These are phyloP conservation scores for Chrysocyon brachyurus DNA, from an alignment of 2,797 vertebrate species.

Conservation along the genomic window DNA sequence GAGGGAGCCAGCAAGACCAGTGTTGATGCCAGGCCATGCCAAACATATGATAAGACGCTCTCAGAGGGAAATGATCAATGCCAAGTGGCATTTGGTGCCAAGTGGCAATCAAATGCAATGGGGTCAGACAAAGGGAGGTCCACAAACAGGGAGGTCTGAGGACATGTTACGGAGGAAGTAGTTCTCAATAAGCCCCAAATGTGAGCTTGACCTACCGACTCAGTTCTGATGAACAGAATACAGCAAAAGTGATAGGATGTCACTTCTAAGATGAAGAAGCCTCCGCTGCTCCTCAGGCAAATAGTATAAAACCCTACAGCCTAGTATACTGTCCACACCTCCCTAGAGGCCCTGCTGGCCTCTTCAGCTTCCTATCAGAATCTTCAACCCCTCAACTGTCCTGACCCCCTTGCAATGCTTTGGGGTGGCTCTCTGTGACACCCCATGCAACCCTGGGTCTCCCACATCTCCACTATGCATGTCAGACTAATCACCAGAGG, in stretches of 20 bases:
- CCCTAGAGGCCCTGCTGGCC: neutral
- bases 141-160: neutral
- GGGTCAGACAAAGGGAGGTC: neutral
- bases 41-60: rapidly evolving
- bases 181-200: rapidly evolving
- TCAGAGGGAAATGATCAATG: no score
- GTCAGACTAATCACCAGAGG: neutral
- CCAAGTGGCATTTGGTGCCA: neutral
- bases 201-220: neutral
- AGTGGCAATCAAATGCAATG: neutral
- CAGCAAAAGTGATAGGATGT: neutral
- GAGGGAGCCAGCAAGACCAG: neutral
- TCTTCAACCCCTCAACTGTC: neutral
- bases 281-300: rapidly evolving
- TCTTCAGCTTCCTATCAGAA: neutral
- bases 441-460: neutral
- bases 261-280: neutral
- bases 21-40: rapidly evolving
- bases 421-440: conserved; percentile 51
- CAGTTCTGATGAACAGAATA: neutral
- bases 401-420: neutral
- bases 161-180: neutral
- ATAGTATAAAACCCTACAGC: neutral
- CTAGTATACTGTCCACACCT: neutral
- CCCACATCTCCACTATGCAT: conserved; percentile 35